These are phyloP conservation scores for Mimachlamys varia DNA, from an alignment of 2,888 invertebrate species.

Conservation along the genomic window DNA sequence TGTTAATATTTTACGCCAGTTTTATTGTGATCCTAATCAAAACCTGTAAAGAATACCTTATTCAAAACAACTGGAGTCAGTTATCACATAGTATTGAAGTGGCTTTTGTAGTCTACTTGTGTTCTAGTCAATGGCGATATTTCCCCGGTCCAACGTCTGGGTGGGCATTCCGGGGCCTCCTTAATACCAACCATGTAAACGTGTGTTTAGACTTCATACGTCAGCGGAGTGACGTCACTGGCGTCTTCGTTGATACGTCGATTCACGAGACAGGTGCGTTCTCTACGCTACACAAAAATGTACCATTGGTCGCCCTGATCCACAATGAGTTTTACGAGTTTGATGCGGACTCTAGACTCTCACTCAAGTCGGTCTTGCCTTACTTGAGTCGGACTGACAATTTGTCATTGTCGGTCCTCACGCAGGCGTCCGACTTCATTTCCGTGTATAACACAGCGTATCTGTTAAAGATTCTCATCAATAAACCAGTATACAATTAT, in stretches of 20 bases:
- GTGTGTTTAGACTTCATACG: slow-evolving; percentile 65
- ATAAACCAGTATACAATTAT: slow-evolving; percentile 69
- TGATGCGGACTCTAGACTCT: slow-evolving; percentile 42
- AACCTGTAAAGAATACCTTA: slow-evolving; percentile 13
- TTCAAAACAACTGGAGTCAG: slow-evolving; percentile 43
- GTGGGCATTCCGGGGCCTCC: slow-evolving; percentile 59
- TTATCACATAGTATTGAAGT: slow-evolving; percentile 43
- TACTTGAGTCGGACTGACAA: slow-evolving; percentile 4
- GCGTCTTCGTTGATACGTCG: slow-evolving; percentile 68
- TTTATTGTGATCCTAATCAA: slow-evolving; percentile 45
- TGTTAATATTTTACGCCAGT: slow-evolving; percentile 60
- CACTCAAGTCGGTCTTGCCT: background rate
- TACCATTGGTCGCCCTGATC: slow-evolving; percentile 65
- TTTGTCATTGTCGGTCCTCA: slow-evolving; percentile 52
- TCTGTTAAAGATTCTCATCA: slow-evolving; percentile 63
- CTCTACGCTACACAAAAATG: slow-evolving; percentile 65
- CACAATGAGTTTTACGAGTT: slow-evolving; percentile 61
- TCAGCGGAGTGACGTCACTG: slow-evolving; percentile 68
- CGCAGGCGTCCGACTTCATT: slow-evolving; percentile 66
- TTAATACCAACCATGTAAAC: slow-evolving; percentile 61
- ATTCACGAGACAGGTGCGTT: slow-evolving; percentile 68
- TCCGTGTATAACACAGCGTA: slow-evolving; percentile 65
- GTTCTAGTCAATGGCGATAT: slow-evolving; percentile 48
- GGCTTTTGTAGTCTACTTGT: background rate
- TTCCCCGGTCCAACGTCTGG: slow-evolving; percentile 49